Conservation (phyloP, 2,797 vertebrate genomes). For the Microhierax caerulescens region DNA sequence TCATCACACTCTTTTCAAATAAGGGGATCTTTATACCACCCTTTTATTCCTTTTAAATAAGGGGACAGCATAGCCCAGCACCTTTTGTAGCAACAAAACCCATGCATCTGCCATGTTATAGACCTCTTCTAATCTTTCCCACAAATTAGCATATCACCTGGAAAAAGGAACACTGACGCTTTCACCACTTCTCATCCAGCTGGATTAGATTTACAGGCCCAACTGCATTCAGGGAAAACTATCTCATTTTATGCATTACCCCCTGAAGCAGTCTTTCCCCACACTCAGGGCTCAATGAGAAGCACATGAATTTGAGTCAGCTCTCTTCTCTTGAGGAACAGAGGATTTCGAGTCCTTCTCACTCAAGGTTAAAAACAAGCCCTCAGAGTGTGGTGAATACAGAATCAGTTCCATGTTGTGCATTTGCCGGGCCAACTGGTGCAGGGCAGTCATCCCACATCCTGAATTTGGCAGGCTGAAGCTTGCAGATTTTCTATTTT, state of each 20-base stretch:
- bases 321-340: slow-evolving; percentile 16
- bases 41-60: background rate
- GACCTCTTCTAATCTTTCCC: background rate
- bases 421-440: slow-evolving; percentile 31
- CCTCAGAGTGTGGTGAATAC: background rate
- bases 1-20: background rate
- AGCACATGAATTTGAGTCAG: slow-evolving; percentile 26
- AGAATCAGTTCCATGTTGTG: background rate
- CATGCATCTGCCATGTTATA: background rate
- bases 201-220: background rate
- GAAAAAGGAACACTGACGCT: background rate
- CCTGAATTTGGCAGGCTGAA: slow-evolving; percentile 16
- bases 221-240: background rate
- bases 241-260: background rate
- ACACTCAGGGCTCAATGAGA: background rate
- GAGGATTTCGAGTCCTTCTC: background rate
- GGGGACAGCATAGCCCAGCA: background rate
- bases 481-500: slow-evolving; percentile 3
- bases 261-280: background rate
- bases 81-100: background rate
- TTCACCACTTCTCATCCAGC: background rate
- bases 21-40: background rate
- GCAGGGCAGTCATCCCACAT: slow-evolving; percentile 35
- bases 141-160: background rate
- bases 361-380: slow-evolving; percentile 46